phyloP scores from a whole-genome alignment of 37 sponge, comb jelly and placozoan species.

The Ianthella basta region DNA sequence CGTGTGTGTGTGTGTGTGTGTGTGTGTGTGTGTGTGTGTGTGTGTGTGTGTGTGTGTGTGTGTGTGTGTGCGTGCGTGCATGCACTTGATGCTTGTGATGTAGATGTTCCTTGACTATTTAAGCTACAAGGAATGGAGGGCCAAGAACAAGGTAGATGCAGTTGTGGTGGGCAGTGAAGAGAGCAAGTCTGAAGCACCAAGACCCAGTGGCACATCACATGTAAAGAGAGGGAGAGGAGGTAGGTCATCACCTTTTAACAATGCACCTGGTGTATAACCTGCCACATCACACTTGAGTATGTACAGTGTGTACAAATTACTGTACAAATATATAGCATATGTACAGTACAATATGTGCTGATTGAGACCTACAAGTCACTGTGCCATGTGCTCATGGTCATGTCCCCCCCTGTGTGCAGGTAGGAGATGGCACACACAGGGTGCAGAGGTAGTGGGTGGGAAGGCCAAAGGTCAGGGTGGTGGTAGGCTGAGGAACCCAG shows the following conservation, averaged over 20 bases:
- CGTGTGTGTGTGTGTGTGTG: too few species aligned
- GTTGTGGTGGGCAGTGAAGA: slow-evolving; percentile 38
- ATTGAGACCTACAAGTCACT: not conserved
- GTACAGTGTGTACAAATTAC: too few species aligned
- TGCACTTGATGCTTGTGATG: not conserved
- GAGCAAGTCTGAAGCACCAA: not conserved
- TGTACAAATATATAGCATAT: too few species aligned
- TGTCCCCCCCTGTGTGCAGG: slow-evolving; percentile 18
- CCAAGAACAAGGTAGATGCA: slow-evolving; percentile 63
- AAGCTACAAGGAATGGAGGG: slow-evolving; percentile 68
- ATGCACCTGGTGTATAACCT: too few species aligned
- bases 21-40: too few species aligned
- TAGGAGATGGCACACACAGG: slow-evolving; percentile 10
- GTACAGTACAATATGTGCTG: too few species aligned
- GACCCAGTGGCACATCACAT: not conserved
- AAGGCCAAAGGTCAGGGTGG: not conserved
- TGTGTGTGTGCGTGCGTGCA: not conserved
- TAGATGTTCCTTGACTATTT: not conserved
- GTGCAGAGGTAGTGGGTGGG: not conserved
- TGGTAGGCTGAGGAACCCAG: slow-evolving; percentile 49
- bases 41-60: too few species aligned
- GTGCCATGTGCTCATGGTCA: not conserved
- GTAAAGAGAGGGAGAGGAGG: too few species aligned
- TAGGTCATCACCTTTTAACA: too few species aligned
- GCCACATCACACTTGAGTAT: too few species aligned